Evolutionary conservation across 2,113 vertebrate species (phyloP).

Genomic region (Ovibos moschatus): DNA sequence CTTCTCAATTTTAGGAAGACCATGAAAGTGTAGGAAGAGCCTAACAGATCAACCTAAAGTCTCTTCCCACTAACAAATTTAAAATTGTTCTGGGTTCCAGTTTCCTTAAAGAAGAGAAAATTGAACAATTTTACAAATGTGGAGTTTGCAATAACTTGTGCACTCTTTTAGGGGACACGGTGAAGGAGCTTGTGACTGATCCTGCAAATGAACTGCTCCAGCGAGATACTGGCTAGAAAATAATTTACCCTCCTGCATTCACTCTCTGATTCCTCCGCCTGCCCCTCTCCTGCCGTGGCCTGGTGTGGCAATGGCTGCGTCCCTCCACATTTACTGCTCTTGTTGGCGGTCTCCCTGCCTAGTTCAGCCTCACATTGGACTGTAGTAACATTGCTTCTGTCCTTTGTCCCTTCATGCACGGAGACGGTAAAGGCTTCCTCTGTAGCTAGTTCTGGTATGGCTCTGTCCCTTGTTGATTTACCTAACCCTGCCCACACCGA

Average conservation of each 20-base stretch:
- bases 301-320: fast-evolving
- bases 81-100: background rate
- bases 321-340: background rate
- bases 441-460: background rate
- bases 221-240: background rate
- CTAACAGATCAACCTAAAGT: background rate
- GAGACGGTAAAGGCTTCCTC: background rate
- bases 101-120: background rate
- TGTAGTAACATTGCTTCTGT: background rate
- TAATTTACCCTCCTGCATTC: background rate
- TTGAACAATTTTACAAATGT: background rate
- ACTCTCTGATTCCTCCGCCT: background rate
- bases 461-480: background rate
- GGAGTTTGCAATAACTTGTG: background rate
- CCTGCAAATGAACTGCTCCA: background rate
- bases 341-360: background rate
- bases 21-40: background rate
- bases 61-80: background rate
- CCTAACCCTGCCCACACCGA: background rate
- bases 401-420: background rate
- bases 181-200: background rate
- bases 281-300: background rate
- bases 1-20: background rate
- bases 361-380: background rate
- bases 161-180: background rate